A percentile compares a stretch with the other conserved stretches of the same genome.
Evolutionary conservation across 2,797 vertebrate genomes (phyloP).

Genomic region (Glyptemys insculpta): DNA sequence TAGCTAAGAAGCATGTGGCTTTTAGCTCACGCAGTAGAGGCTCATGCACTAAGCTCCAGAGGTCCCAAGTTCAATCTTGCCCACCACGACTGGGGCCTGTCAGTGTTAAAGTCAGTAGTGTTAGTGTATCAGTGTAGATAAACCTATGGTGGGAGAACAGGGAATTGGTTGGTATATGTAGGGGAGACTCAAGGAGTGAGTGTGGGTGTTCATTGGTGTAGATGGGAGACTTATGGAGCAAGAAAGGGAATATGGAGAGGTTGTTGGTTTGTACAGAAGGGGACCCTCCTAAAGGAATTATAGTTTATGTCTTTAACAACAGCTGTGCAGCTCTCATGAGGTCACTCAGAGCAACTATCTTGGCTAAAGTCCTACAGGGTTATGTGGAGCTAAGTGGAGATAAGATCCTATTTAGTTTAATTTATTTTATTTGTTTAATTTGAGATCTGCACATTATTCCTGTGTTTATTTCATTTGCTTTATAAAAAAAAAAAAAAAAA

Average conservation of each 20-base stretch:
- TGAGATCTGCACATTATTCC: background rate
- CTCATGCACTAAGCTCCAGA: no score
- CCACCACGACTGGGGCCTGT: no score
- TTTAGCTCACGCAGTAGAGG: no score
- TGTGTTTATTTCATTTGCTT: background rate
- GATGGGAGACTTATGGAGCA: background rate
- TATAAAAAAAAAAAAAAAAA: background rate
- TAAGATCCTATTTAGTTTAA: background rate
- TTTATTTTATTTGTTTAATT: background rate
- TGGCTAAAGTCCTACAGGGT: background rate
- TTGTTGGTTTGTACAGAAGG: background rate
- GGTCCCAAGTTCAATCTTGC: no score
- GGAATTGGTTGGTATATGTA: background rate
- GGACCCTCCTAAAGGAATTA: no score
- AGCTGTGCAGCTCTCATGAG: background rate
- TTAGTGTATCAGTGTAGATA: background rate
- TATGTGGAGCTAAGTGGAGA: background rate
- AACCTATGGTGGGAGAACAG: background rate
- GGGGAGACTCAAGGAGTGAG: background rate
- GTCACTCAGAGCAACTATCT: background rate
- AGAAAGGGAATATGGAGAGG: background rate
- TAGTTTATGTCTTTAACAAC: background rate
- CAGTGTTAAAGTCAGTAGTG: no score
- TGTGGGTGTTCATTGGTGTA: background rate
- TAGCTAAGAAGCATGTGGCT: accelerated